A percentile compares a stretch with the other conserved stretches of the same genome.
Evolutionary conservation across 2,888 invertebrate species (phyloP).

Genomic region (Mamestra brassicae): DNA sequence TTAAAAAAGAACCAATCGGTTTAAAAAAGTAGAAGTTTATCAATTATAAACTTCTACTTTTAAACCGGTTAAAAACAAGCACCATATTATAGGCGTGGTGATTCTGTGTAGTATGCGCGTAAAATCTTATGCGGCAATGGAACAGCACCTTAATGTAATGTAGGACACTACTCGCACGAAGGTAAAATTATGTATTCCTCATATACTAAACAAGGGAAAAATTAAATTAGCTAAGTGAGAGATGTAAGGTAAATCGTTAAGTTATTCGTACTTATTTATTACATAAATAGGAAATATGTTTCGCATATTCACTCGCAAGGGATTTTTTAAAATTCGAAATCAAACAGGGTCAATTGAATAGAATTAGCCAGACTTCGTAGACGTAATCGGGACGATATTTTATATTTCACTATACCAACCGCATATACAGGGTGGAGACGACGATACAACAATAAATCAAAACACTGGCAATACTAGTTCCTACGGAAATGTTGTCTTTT

Average conservation of each 20-base stretch:
- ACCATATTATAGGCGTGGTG: no score
- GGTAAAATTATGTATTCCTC: neutral
- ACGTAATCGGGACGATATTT: neutral
- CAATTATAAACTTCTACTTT: no score
- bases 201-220: neutral
- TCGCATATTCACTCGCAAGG: neutral
- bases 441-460: no score
- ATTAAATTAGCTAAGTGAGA: conserved; percentile 1
- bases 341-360: neutral
- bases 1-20: no score
- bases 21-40: no score
- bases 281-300: neutral
- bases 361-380: neutral
- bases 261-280: conserved; percentile 39
- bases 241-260: conserved; percentile 16
- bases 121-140: neutral
- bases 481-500: no score
- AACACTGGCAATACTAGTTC: no score
- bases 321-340: neutral
- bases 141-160: neutral
- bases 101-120: neutral
- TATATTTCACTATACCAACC: no score
- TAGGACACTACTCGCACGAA: neutral
- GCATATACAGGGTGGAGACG: no score
- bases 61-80: no score